phyloP scores from a whole-genome alignment of 2,888 invertebrate genomes.

The Disparrhopalites patrizii region DNA sequence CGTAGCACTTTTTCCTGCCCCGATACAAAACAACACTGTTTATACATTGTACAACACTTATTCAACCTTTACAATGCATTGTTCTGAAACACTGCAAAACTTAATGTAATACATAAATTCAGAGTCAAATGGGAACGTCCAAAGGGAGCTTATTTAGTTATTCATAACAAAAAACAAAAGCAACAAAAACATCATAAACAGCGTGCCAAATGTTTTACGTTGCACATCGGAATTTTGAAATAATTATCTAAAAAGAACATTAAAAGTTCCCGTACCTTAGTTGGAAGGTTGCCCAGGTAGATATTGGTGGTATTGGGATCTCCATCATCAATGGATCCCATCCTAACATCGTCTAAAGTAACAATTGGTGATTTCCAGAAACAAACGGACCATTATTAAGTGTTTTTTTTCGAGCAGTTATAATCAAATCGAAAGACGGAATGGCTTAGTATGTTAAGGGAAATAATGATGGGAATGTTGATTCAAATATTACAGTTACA shows the following conservation, averaged over 20 bases:
- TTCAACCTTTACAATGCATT: too few relatives aligned
- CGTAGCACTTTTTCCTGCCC: too few relatives aligned
- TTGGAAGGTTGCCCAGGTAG: conserved; percentile 94
- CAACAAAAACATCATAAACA: too few relatives aligned
- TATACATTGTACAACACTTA: too few relatives aligned
- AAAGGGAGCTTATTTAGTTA: neutral
- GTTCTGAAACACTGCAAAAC: too few relatives aligned
- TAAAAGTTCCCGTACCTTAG: conserved; percentile 70
- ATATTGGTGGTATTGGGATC: conserved; percentile 98
- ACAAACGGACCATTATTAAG: conserved; percentile 40
- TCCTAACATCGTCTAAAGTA: conserved; percentile 52
- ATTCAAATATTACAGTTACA: too few relatives aligned
- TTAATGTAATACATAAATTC: too few relatives aligned
- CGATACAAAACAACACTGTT: too few relatives aligned
- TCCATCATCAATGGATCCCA: conserved; percentile 87
- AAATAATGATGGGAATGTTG: too few relatives aligned
- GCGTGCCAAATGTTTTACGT: too few relatives aligned
- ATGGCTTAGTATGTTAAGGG: conserved; percentile 16
- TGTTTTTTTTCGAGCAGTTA: conserved; percentile 12
- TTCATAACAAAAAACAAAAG: too few relatives aligned
- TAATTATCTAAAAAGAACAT: neutral
- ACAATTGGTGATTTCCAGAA: conserved; percentile 40
- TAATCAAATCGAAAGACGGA: conserved; percentile 22
- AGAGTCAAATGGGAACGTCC: neutral
- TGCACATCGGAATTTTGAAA: too few relatives aligned